Evolutionary conservation across 2,797 vertebrate species (phyloP), one percentile per base, ranked within the genome.

Genomic region (Brachyrhaphis roseni): DNA sequence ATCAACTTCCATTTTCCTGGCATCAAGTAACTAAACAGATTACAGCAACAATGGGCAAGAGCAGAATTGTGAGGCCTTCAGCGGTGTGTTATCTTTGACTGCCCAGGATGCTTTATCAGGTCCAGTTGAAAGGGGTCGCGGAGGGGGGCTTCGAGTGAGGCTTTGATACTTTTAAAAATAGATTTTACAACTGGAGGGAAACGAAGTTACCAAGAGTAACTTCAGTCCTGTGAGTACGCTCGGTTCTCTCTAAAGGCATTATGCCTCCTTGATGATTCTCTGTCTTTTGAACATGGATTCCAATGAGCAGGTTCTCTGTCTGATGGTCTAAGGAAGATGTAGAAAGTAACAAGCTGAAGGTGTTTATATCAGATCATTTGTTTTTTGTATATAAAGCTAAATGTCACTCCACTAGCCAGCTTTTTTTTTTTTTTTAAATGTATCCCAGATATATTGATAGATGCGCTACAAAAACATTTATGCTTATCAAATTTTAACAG

Each of bases 11-110:
- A 83, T 89, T 93, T 92, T 82, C 74, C 82, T 78, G 82, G 90
- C 57, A 89, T 91, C 85, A 78, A 84, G 82, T 82, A 88, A 91
- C 86, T 84, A 91, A 93, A 91, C 82, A 87, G 83, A 93, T 93
- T 90, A 89, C 43, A 81, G 86, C 82, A 74, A 83, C 82, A 89
- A 88, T 77, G 81, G 78, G 84, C 82, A 78, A 77, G 73, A 80
- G 78, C 82, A 79, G 81, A 81, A 89, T 90, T 84, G 84, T 79
- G 82, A 89, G 76, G 81, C 36, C 34, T 57, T 83, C 82, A 77
- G 72, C 51, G 4, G 75, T 77, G 76, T 85, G 87, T 90, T 92
- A 91, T 94, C 89, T 92, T 84, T 79, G 84, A 76, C 88, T 88
- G 89, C 84, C 3, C 46, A 75, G 86, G 66, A 70, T 78, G 76